These are phyloP conservation scores for Thera britannica DNA, from an alignment of 2,888 invertebrate species.

Conservation along the genomic window DNA sequence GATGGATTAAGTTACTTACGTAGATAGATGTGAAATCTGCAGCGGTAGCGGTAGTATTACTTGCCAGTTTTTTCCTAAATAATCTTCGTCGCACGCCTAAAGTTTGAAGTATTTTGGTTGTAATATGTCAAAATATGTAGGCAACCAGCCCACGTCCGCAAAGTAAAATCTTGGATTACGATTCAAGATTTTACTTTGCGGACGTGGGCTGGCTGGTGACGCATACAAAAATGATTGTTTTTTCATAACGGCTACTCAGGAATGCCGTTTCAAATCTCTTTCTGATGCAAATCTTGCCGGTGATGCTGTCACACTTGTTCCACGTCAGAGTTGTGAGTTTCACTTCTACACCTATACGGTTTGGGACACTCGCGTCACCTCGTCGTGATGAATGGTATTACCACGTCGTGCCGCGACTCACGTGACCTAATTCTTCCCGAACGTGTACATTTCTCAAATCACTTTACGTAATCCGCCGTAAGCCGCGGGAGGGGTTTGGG, in stretches of 20 bases:
- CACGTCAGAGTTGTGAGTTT: slow-evolving; percentile 1
- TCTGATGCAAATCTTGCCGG: neutral
- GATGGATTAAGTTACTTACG: slow-evolving; percentile 8
- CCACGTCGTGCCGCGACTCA: slow-evolving; percentile 25
- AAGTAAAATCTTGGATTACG: too few species aligned
- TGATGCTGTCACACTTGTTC: neutral
- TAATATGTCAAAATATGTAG: too few species aligned
- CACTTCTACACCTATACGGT: slow-evolving; percentile 1
- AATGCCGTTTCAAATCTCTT: neutral
- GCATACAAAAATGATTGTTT: too few species aligned
- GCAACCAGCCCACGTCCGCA: too few species aligned
- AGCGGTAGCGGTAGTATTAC: neutral
- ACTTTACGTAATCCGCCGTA: slow-evolving; percentile 30
- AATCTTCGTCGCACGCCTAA: too few species aligned
- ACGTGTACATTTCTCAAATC: slow-evolving; percentile 28
- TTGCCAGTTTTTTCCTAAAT: too few species aligned
- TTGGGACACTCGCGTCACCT: slow-evolving; percentile 16
- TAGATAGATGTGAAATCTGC: slow-evolving; percentile 8
- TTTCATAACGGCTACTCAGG: neutral
- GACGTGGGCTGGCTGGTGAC: too few species aligned
- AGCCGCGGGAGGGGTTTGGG: slow-evolving; percentile 25
- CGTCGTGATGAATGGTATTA: slow-evolving; percentile 50
- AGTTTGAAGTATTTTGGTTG: too few species aligned
- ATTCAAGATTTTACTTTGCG: too few species aligned
- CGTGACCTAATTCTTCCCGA: slow-evolving; percentile 40